These are phyloP conservation scores for Prionace glauca DNA, from an alignment of 2,797 vertebrate species.

Conservation along the genomic window DNA sequence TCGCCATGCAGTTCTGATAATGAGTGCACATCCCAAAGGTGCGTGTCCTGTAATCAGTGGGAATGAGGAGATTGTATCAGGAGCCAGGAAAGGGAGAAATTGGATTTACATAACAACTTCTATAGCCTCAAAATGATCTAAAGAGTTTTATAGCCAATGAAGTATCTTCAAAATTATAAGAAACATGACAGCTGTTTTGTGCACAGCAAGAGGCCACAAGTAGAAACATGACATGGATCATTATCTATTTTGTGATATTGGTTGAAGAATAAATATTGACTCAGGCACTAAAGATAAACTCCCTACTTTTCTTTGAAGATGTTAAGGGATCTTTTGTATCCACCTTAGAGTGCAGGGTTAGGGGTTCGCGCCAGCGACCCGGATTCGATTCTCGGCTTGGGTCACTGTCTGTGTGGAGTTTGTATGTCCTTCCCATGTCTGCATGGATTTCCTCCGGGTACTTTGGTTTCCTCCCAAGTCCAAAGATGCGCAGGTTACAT, in stretches of 20 bases:
- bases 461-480: too few species aligned
- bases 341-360: not conserved
- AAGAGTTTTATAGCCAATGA: not conserved
- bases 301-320: not conserved
- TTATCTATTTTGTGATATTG: not conserved
- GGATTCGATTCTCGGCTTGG: too few species aligned
- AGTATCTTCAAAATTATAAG: not conserved
- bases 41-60: too few species aligned
- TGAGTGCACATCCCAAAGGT: too few species aligned
- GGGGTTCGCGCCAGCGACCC: too few species aligned
- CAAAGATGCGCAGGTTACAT: too few species aligned
- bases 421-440: too few species aligned
- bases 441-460: too few species aligned
- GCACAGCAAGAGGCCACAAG: not conserved
- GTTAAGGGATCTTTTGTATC: not conserved
- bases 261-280: not conserved
- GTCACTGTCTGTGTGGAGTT: too few species aligned
- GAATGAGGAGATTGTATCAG: too few species aligned
- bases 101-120: not conserved
- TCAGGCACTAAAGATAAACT: not conserved
- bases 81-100: not conserved
- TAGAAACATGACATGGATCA: not conserved
- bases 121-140: not conserved
- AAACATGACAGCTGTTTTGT: not conserved
- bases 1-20: too few species aligned